Evolutionary conservation across 2,888 invertebrate genomes (phyloP), one percentile per base, ranked within the genome.

Genomic region (Daptonema setosum): DNA sequence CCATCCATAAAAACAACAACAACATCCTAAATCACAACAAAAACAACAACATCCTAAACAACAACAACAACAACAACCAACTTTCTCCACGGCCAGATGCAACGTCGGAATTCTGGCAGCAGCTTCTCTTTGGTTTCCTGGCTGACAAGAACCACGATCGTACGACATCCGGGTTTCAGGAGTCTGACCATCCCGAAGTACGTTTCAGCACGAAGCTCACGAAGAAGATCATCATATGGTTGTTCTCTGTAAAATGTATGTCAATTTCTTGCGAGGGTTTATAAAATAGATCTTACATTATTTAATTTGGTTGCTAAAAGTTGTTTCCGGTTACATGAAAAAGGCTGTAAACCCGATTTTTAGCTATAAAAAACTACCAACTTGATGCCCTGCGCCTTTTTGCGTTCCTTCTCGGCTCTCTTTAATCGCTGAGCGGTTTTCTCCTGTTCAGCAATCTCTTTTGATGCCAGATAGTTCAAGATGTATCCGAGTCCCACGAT

Each of bases 31-130:
- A n/a, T n/a, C n/a, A n/a, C n/a, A n/a, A n/a, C n/a, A n/a, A n/a
- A n/a, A n/a, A n/a, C n/a, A n/a, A n/a, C n/a, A n/a, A n/a, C n/a
- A n/a, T n/a, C n/a, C n/a, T n/a, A n/a, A n/a, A n/a, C n/a, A n/a
- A n/a, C n/a, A n/a, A n/a, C n/a, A n/a, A n/a, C n/a, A n/a, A n/a
- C n/a, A 35, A 17, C 24, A 50, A 73, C 79, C 75, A 71, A 88
- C 87, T 85, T 86, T 71, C 93, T 80, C 70, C 93, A 90, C 2
- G 93, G 91, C 83, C 88, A 90, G 59, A 93, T 83, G 60, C 85
- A 83, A 74, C 82, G 82, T 71, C 90, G 88, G 76, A 90, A 97
- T 60, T 83, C 83, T 50, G 87, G 84, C 60, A 93, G 78, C 53
- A 97, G 76, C 68, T 83, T 83, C 60, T 83, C 79, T 54, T 87